Base-by-base conservation (phyloP, 1,140 invertebrate species). In the Aphidius ervi region DNA sequence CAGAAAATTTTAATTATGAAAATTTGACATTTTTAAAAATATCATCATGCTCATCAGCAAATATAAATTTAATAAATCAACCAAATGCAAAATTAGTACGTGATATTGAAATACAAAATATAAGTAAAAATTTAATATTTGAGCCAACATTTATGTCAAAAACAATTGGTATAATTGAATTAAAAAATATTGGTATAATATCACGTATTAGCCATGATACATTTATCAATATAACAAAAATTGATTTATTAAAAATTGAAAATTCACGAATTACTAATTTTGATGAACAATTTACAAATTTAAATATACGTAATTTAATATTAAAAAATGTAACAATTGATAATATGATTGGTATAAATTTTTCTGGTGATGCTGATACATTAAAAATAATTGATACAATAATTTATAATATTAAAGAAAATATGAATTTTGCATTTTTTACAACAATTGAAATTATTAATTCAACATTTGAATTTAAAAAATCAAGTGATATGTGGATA, bases 321-420 rank as follows among this genome's bases (percentile, higher is more conserved):
- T 52, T 75, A 20, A 65, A 54, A 45, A 74, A 74, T 45, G 74
- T 75, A 0, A 69, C 66, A 9, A 67, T 75, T 16, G 58, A 68
- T 5, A 59, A 54, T 1, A 59, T 70, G 23, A 16, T 61, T 16
- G 57, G 56, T 9, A 45, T 73, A 0, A 67, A 68, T 45, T 57
- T 72, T n/a, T 70, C 67, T 0, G 67, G 64, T n/a, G 60, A 63
- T 4, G 66, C 68, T 2, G 56, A 54, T 37, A 63, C 10, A 5
- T 47, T 73, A 10, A 58, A 43, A 5, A 69, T 73, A 43, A 50
- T 53, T 37, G 61, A 73, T 45, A 67, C 59, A 9, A 40, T 66
- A 9, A 63, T 72, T 23, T 59, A 48, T 6, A 67, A 69, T 42
- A 48, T 73, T 6, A 16, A 62, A 4, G 64, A 40, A 1, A 65